Conservation (phyloP, 1,140 invertebrate genomes). For the Trissolcus basalis region DNA sequence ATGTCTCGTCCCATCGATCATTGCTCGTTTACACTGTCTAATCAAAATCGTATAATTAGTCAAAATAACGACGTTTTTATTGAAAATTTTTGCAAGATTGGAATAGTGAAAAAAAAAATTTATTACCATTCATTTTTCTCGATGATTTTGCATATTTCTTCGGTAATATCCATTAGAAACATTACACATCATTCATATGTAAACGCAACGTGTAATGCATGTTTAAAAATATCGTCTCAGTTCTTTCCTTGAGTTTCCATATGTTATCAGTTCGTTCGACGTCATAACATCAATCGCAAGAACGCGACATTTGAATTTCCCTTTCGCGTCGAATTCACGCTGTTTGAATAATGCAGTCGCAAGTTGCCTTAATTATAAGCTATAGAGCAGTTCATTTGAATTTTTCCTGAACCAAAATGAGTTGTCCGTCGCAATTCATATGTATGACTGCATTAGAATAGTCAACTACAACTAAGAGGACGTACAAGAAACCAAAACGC, state of each 20-base stretch:
- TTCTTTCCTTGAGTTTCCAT: not conserved
- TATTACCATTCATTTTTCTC: too few relatives aligned
- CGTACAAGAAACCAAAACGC: constrained; percentile 1
- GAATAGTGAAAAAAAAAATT: too few relatives aligned
- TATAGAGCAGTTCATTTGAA: constrained; percentile 30
- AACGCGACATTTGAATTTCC: constrained; percentile 14
- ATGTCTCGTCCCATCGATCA: too few relatives aligned
- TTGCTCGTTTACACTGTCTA: too few relatives aligned
- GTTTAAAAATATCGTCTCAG: constrained; percentile 1
- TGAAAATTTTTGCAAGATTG: too few relatives aligned
- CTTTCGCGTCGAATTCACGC: not conserved
- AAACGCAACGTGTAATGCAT: too few relatives aligned
- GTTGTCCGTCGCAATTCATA: constrained; percentile 18
- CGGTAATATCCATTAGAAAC: too few relatives aligned
- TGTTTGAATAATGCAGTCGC: constrained; percentile 18
- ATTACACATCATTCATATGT: too few relatives aligned
- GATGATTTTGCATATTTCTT: too few relatives aligned
- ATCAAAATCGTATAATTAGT: too few relatives aligned
- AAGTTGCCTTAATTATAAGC: constrained; percentile 22
- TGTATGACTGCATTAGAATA: constrained; percentile 33
- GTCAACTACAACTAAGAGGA: constrained; percentile 19
- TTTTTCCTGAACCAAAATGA: constrained; percentile 32
- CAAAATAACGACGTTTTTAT: too few relatives aligned
- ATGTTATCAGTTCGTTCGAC: not conserved
- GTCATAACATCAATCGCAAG: constrained; percentile 1